Evolutionary conservation across 2,113 vertebrate species (phyloP).

Genomic region (Osmerus eperlanus): DNA sequence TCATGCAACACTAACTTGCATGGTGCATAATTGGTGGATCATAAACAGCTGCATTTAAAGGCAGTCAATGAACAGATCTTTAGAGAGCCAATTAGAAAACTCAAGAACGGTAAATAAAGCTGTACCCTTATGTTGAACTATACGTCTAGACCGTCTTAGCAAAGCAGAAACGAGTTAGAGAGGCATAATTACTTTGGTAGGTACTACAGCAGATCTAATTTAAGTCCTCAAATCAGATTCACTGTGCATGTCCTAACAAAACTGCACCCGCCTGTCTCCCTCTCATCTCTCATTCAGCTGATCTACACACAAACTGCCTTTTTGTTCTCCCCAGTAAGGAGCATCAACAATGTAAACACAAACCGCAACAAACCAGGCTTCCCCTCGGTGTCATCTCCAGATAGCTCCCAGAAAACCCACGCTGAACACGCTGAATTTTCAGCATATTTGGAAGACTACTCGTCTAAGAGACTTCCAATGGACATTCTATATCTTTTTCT

Average conservation of each 20-base stretch:
- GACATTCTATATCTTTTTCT: constrained; percentile 20
- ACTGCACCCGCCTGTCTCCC: background rate
- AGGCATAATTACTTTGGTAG: constrained; percentile 35
- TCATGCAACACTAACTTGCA: no score
- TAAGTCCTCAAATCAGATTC: constrained; percentile 43
- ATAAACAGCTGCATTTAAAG: no score
- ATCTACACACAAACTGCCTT: constrained; percentile 21
- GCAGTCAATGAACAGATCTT: no score
- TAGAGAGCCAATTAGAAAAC: no score
- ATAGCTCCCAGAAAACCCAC: background rate
- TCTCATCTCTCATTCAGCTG: constrained; percentile 49
- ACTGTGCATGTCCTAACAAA: constrained; percentile 31
- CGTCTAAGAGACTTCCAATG: background rate
- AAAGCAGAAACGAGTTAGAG: constrained; percentile 10
- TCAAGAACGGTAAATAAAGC: background rate
- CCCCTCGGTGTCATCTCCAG: constrained; percentile 12
- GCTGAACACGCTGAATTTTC: background rate
- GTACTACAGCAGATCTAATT: constrained; percentile 33
- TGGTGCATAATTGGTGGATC: no score
- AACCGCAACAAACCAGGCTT: constrained; percentile 2
- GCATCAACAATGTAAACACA: constrained; percentile 1
- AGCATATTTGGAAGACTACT: background rate
- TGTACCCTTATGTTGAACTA: background rate
- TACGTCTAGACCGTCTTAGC: background rate
- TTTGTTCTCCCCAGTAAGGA: background rate